phyloP scores from a whole-genome alignment of 2,888 invertebrate genomes.

The Hypselothyrea guttata region DNA sequence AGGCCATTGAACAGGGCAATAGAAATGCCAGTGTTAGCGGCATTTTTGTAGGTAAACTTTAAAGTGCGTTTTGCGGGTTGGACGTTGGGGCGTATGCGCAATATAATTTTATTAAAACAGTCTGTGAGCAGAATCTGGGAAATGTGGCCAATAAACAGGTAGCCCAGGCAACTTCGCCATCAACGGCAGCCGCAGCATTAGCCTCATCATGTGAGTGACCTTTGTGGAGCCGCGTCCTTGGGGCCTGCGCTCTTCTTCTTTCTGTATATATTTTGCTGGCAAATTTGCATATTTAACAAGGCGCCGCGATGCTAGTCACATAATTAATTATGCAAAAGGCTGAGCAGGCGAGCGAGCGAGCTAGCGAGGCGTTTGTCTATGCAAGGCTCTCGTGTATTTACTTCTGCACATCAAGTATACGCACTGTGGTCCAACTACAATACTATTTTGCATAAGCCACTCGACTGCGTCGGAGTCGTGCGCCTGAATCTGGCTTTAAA shows the following conservation, averaged over 20 bases:
- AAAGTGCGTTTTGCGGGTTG: conserved; percentile 26
- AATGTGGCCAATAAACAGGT: conserved; percentile 18
- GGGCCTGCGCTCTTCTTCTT: conserved; percentile 18
- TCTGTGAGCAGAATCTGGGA: conserved; percentile 4
- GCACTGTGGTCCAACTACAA: conserved; percentile 53
- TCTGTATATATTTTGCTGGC: conserved; percentile 16
- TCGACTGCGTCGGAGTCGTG: conserved; percentile 24
- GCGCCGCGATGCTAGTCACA: conserved; percentile 64
- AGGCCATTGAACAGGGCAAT: conserved; percentile 65
- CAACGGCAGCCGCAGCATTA: conserved; percentile 6
- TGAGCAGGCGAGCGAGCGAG: conserved; percentile 28
- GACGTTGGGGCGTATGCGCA: conserved; percentile 44
- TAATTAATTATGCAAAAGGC: conserved; percentile 76
- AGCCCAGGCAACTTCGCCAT: conserved; percentile 10
- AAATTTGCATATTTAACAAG: conserved; percentile 76
- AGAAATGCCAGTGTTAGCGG: conserved; percentile 27
- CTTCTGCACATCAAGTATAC: conserved; percentile 46
- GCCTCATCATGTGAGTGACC: conserved; percentile 61
- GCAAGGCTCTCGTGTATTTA: conserved; percentile 16
- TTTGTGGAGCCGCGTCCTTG: conserved; percentile 39
- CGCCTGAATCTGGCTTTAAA: conserved; percentile 44
- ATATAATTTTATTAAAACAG: conserved; percentile 42
- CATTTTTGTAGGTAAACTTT: conserved; percentile 34
- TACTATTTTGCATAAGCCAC: conserved; percentile 76
- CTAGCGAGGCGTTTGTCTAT: conserved; percentile 42